A percentile compares a stretch with the other conserved stretches of the same genome.
phyloP scores from a whole-genome alignment of 2,888 invertebrate genomes.

The Acanthococcus lagerstroemiae region DNA sequence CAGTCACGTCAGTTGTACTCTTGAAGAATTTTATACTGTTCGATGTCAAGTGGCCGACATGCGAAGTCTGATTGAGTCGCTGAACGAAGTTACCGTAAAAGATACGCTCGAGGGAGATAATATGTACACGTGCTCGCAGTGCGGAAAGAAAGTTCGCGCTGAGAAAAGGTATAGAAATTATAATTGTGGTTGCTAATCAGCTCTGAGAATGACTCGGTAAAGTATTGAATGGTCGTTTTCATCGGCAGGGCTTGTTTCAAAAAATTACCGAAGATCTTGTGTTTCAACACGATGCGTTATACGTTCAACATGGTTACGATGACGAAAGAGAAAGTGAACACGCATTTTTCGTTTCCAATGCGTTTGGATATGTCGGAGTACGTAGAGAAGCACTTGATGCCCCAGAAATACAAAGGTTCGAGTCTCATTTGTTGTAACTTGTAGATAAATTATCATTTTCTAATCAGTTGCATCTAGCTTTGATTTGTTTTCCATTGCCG shows the following conservation, averaged over 20 bases:
- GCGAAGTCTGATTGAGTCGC: slow-evolving; percentile 86
- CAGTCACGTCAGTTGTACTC: slow-evolving; percentile 83
- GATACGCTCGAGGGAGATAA: slow-evolving; percentile 94
- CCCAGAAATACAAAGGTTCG: slow-evolving; percentile 69
- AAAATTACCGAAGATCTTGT: slow-evolving; percentile 81
- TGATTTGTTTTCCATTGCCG: too few relatives aligned
- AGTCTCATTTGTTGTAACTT: too few relatives aligned
- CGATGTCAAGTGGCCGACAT: slow-evolving; percentile 94
- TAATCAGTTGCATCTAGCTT: not conserved
- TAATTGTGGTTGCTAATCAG: not conserved
- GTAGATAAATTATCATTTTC: not conserved
- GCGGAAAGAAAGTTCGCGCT: slow-evolving; percentile 87
- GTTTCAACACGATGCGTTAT: slow-evolving; percentile 95
- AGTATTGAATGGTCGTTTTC: not conserved
- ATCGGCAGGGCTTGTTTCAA: slow-evolving; percentile 75
- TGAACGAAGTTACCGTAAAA: slow-evolving; percentile 94
- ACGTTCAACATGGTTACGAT: slow-evolving; percentile 96
- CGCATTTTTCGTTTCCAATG: slow-evolving; percentile 91
- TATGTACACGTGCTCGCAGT: slow-evolving; percentile 94
- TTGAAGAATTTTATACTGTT: slow-evolving; percentile 94
- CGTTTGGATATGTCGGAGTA: slow-evolving; percentile 88
- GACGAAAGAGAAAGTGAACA: slow-evolving; percentile 94
- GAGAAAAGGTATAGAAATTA: slow-evolving; percentile 60
- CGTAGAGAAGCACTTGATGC: slow-evolving; percentile 86
- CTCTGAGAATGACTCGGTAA: not conserved